These are phyloP conservation scores for Panagrolaimus sp. DNA, from an alignment of 1,140 invertebrate species.

Conservation along the genomic window DNA sequence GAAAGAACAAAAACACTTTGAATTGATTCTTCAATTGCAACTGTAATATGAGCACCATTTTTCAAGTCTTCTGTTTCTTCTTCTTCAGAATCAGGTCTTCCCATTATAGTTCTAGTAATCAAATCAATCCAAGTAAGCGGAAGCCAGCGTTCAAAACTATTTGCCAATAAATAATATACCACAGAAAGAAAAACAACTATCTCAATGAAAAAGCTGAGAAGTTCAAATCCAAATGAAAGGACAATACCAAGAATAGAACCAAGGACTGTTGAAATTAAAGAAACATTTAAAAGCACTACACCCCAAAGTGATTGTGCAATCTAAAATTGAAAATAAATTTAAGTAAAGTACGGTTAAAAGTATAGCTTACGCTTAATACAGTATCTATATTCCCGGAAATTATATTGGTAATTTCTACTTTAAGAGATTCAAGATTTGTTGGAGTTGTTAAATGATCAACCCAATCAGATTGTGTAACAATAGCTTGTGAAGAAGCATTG, in stretches of 20 bases:
- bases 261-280: constrained; percentile 76
- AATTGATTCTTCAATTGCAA: constrained; percentile 52
- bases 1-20: constrained; percentile 81
- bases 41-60: constrained; percentile 31
- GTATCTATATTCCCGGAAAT: constrained; percentile 85
- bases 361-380: constrained; percentile 69
- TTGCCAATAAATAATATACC: constrained; percentile 84
- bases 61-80: not conserved
- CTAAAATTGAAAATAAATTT: constrained; percentile 56
- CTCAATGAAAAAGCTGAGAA: constrained; percentile 85
- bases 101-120: constrained; percentile 27
- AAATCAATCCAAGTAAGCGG: constrained; percentile 44
- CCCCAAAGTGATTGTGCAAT: constrained; percentile 81
- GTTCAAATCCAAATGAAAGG: constrained; percentile 81
- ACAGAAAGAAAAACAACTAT: constrained; percentile 89
- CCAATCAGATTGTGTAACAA: constrained; percentile 68
- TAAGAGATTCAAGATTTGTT: constrained; percentile 68
- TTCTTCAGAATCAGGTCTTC: constrained; percentile 5
- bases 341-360: not conserved
- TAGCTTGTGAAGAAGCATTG: constrained; percentile 64
- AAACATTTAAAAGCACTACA: constrained; percentile 83
- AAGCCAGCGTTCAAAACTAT: constrained; percentile 67
- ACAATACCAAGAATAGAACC: constrained; percentile 79
- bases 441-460: constrained; percentile 69
- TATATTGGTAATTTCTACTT: constrained; percentile 65